These are phyloP conservation scores for Drosophila antonietae DNA, from an alignment of 2,888 invertebrate species.

Conservation along the genomic window DNA sequence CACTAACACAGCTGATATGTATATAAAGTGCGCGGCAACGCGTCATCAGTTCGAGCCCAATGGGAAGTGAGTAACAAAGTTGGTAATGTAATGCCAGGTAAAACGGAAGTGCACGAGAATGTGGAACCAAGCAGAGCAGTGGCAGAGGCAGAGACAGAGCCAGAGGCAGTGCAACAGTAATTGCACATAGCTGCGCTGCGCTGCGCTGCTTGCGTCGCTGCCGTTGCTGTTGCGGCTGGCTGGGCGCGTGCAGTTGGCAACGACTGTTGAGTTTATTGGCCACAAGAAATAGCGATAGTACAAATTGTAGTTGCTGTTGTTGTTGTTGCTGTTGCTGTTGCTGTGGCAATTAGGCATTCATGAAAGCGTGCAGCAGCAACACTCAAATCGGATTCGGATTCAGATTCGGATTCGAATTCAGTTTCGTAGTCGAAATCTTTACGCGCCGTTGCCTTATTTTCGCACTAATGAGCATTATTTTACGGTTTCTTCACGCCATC, in stretches of 20 bases:
- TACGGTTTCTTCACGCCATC: slow-evolving; percentile 42
- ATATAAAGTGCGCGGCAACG: slow-evolving; percentile 40
- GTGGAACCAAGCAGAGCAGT: slow-evolving; percentile 17
- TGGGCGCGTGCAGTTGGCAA: slow-evolving; percentile 68
- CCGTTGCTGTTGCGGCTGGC: slow-evolving; percentile 67
- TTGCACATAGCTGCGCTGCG: slow-evolving; percentile 26
- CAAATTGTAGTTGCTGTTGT: slow-evolving; percentile 23
- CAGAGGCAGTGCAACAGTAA: background rate
- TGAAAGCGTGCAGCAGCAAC: slow-evolving; percentile 71
- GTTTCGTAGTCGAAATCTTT: slow-evolving; percentile 50
- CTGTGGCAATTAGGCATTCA: slow-evolving; percentile 64
- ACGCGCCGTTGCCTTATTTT: slow-evolving; percentile 58
- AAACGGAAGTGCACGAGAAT: slow-evolving; percentile 54
- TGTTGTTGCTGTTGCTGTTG: slow-evolving; percentile 10
- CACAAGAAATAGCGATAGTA: slow-evolving; percentile 63
- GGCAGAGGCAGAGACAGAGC: slow-evolving; percentile 16
- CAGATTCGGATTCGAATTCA: slow-evolving; percentile 5
- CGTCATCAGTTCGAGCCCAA: slow-evolving; percentile 59
- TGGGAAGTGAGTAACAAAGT: slow-evolving; percentile 55
- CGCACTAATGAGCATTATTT: slow-evolving; percentile 53
- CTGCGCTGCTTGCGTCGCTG: slow-evolving; percentile 29
- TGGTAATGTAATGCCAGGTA: slow-evolving; percentile 56
- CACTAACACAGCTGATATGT: background rate
- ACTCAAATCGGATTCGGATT: slow-evolving; percentile 21
- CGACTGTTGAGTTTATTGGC: slow-evolving; percentile 74